Evolutionary conservation across 2,113 vertebrate species (phyloP), one percentile per base, ranked within the genome.

Genomic region (Synchiropus splendidus): DNA sequence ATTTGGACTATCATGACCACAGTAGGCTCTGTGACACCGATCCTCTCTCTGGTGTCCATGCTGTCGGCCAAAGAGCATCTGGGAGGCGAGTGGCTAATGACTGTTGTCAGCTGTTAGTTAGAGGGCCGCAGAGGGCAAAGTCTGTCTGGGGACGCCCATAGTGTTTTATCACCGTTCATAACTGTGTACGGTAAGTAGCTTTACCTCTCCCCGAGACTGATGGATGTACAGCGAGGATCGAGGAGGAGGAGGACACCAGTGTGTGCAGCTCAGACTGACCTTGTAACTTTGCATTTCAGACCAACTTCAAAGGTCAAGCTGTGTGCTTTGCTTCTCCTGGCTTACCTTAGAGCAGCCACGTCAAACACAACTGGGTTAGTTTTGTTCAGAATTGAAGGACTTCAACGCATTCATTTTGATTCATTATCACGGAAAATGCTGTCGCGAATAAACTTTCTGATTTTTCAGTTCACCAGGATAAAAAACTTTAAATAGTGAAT

Each of bases 61-160:
- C 52, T 51, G 43, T 52, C 15, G 47, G 70, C 58, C 47, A 43
- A 48, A 17, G 18, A 58, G 51, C 67, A 72, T 43, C 67, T 66
- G 42, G 37, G 61, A 72, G 56, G 45, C 55, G 43, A 68, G 48
- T 57, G 56, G 58, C 45, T 79, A 68, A 75, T 77, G 51, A 65
- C 54, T 70, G 44, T 61, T 71, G 68, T 71, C 70, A 73, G 57
- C 61, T 73, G 61, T 71, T 61, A 51, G 58, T 69, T 64, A 52
- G 51, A 64, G 58, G 67, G 55, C 45, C 38, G 34, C 44, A 38
- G 61, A 70, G 61, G 70, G 49, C 59, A 74, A 14, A 49, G 53
- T 51, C 53, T 45, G 43, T 75, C 75, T 52, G 35, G 58, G 58
- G 52, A 69, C 72, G 45, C 40, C 47, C 63, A 54, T 61, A 58